These are phyloP conservation scores for Erebia palarica DNA, from an alignment of 2,888 invertebrate species.

Conservation along the genomic window DNA sequence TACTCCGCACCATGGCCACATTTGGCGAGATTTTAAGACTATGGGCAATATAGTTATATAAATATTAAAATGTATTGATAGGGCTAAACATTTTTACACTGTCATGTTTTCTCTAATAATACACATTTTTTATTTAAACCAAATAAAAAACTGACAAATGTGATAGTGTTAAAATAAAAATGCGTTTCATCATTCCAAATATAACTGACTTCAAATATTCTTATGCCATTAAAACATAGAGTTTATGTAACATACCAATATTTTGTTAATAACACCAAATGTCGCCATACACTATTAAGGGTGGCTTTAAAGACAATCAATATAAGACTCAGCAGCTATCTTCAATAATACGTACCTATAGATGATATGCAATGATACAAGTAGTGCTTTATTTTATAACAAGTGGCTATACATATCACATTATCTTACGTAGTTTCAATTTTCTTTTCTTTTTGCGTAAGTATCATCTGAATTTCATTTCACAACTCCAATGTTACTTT, in stretches of 20 bases:
- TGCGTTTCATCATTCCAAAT: too few species aligned
- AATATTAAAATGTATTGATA: neutral
- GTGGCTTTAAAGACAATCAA: constrained; percentile 1
- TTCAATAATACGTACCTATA: constrained; percentile 36
- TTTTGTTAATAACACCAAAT: neutral
- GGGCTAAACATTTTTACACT: too few species aligned
- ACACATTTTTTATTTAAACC: too few species aligned
- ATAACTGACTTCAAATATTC: too few species aligned
- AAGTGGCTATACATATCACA: constrained; percentile 80
- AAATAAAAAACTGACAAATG: too few species aligned
- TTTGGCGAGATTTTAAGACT: constrained; percentile 3
- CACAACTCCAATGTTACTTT: constrained; percentile 77
- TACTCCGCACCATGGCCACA: constrained; percentile 8
- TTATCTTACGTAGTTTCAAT: constrained; percentile 78
- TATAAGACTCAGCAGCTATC: constrained; percentile 21
- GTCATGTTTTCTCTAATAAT: too few species aligned
- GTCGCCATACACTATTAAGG: constrained; percentile 23
- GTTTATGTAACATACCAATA: neutral
- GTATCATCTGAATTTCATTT: constrained; percentile 71
- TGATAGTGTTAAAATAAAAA: too few species aligned
- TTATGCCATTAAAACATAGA: too few species aligned
- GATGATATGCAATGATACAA: constrained; percentile 78
- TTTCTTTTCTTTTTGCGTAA: constrained; percentile 54
- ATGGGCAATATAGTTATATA: neutral
- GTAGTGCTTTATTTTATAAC: constrained; percentile 77